phyloP scores from a whole-genome alignment of 2,888 invertebrate species.

The Busseola fusca region DNA sequence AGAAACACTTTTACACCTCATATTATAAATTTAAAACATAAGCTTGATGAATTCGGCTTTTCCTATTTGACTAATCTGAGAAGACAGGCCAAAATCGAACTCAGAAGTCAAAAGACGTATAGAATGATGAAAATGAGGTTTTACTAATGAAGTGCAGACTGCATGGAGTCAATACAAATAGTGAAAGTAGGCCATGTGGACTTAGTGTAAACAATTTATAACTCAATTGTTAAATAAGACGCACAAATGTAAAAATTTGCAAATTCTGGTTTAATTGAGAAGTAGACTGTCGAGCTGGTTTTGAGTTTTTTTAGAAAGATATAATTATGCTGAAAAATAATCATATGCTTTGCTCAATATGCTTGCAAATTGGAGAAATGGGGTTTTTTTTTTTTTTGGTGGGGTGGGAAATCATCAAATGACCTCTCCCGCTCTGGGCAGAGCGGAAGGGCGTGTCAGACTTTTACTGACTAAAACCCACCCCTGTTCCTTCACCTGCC shows the following conservation, averaged over 20 bases:
- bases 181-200: background rate
- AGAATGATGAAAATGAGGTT: background rate
- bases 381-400: too few species aligned
- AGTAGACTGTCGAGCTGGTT: background rate
- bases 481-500: too few species aligned
- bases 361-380: background rate
- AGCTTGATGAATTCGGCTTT: too few species aligned
- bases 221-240: background rate
- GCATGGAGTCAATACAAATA: background rate
- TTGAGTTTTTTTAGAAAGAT: background rate
- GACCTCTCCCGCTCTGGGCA: too few species aligned
- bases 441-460: too few species aligned
- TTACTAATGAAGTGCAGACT: background rate
- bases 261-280: background rate
- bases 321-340: background rate
- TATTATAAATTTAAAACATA: too few species aligned
- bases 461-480: too few species aligned
- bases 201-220: background rate
- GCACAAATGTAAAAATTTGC: too few species aligned
- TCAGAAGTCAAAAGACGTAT: background rate
- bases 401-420: too few species aligned
- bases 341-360: background rate
- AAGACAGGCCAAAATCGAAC: too few species aligned
- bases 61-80: too few species aligned
- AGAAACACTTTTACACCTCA: too few species aligned